Percentiles rank a stretch among this genome's conserved stretches.
phyloP scores from a whole-genome alignment of 2,797 vertebrate species.

The Notolepis coatsorum region DNA sequence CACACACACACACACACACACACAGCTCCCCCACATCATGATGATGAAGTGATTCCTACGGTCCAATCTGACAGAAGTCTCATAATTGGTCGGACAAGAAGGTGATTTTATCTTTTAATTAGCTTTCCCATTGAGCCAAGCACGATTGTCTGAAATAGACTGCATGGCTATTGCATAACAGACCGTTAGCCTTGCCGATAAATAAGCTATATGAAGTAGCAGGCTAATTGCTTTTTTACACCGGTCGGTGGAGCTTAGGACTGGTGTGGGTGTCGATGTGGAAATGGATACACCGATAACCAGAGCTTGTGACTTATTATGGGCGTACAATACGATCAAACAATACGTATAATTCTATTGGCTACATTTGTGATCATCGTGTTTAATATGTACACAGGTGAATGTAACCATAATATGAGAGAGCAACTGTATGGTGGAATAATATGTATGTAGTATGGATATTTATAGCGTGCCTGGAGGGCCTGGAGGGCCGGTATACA shows the following conservation, averaged over 20 bases:
- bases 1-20: constrained; percentile 14
- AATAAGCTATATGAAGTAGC: constrained; percentile 61
- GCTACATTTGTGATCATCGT: constrained; percentile 2
- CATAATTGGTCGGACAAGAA: constrained; percentile 71
- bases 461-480: constrained; percentile 70
- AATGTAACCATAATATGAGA: constrained; percentile 33
- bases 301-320: constrained; percentile 10
- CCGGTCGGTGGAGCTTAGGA: constrained; percentile 41
- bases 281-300: constrained; percentile 44
- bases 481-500: constrained; percentile 69
- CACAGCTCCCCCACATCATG: constrained; percentile 44
- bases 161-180: constrained; percentile 74
- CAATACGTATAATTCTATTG: constrained; percentile 15
- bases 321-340: constrained; percentile 36
- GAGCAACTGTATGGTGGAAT: constrained; percentile 40
- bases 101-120: constrained; percentile 83
- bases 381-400: constrained; percentile 26
- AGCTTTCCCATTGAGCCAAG: constrained; percentile 68
- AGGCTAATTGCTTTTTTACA: constrained; percentile 73
- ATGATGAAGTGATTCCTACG: constrained; percentile 73
- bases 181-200: constrained; percentile 69
- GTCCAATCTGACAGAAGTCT: constrained; percentile 71
- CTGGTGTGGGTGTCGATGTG: constrained; percentile 37
- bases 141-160: constrained; percentile 74
- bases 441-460: constrained; percentile 69